Conservation (phyloP, 2,113 vertebrate genomes). For the Thalassoma bifasciatum region DNA sequence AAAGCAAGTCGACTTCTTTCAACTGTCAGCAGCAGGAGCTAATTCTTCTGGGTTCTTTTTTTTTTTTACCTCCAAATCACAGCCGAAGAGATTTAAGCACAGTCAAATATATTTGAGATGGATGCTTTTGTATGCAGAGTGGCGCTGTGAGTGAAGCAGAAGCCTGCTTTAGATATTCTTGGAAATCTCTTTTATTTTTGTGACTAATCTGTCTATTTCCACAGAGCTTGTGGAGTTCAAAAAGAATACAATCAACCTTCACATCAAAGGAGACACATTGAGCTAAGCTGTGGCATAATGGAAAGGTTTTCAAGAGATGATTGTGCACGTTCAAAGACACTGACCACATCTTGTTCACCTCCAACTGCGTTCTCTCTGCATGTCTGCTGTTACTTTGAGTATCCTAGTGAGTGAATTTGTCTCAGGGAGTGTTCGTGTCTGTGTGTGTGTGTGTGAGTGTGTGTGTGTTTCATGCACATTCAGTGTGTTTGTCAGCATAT, state of each 20-base stretch:
- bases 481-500: conserved; percentile 47
- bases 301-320: conserved; percentile 8
- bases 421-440: conserved; percentile 4
- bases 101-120: conserved; percentile 13
- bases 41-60: conserved; percentile 4
- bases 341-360: conserved; percentile 27
- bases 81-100: conserved; percentile 13
- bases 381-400: conserved; percentile 12
- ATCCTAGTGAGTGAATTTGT: conserved; percentile 5
- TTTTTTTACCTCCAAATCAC: not conserved
- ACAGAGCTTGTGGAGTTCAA: conserved; percentile 15
- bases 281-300: not conserved
- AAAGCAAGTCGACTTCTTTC: conserved; percentile 22
- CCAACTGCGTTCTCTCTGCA: not conserved
- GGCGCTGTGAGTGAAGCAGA: not conserved
- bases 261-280: conserved; percentile 33
- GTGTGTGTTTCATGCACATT: conserved; percentile 28
- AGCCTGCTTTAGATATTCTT: conserved; percentile 20
- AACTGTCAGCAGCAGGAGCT: conserved; percentile 3
- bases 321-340: conserved; percentile 15
- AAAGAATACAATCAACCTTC: conserved; percentile 30
- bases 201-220: conserved; percentile 29
- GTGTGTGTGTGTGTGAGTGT: no score
- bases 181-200: conserved; percentile 33
- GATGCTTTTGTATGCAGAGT: not conserved